A percentile compares a stretch with the other conserved stretches of the same genome.
phyloP scores from a whole-genome alignment of 2,113 vertebrate genomes.

The Pelobates fuscus region DNA sequence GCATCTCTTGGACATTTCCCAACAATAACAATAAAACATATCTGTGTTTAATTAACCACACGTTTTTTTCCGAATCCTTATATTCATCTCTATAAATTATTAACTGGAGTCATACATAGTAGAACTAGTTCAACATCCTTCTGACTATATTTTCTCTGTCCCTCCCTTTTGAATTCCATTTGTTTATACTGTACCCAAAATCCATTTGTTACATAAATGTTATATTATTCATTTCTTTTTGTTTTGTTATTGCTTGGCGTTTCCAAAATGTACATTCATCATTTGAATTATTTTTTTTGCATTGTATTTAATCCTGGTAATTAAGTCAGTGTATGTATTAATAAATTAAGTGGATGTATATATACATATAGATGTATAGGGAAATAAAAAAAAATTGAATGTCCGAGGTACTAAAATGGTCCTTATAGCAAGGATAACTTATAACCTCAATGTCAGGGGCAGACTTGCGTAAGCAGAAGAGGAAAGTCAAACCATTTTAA shows the following conservation, averaged over 20 bases:
- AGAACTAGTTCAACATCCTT: constrained; percentile 1
- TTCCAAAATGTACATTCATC: too few relatives aligned
- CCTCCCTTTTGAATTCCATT: background rate
- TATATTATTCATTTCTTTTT: too few relatives aligned
- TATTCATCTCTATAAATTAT: background rate
- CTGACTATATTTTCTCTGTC: background rate
- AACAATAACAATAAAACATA: constrained; percentile 12
- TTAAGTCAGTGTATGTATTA: too few relatives aligned
- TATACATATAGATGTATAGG: too few relatives aligned
- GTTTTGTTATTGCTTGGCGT: too few relatives aligned
- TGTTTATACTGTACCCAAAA: background rate
- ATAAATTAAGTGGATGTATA: too few relatives aligned
- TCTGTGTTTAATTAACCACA: background rate
- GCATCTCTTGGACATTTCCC: background rate
- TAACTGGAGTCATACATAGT: background rate
- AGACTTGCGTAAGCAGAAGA: background rate
- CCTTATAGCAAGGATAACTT: background rate
- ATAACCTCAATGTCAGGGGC: constrained; percentile 1
- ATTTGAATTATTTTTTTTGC: too few relatives aligned
- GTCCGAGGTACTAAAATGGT: background rate
- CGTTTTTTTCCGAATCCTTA: background rate
- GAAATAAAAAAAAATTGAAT: too few relatives aligned
- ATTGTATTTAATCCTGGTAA: too few relatives aligned
- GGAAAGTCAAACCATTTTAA: constrained; percentile 2
- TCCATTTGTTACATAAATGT: too few relatives aligned